Evolutionary conservation across 1,140 invertebrate species (phyloP).

Genomic region (Melanaphis sacchari): DNA sequence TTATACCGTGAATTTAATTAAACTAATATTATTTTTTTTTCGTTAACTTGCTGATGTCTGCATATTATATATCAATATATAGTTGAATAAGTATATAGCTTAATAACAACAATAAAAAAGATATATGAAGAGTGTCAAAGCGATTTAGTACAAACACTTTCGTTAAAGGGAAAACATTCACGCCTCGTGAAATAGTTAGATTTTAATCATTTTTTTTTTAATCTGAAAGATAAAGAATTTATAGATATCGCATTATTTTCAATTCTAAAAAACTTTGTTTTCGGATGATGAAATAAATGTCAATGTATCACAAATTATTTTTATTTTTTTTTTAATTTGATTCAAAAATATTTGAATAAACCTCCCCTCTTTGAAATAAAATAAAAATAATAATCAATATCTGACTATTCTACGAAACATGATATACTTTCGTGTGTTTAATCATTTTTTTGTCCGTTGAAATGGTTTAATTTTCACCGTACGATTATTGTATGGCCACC

Average conservation of each 20-base stretch:
- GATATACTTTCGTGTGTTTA: neutral
- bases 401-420: neutral
- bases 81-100: neutral
- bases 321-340: neutral
- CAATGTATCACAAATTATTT: neutral
- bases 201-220: neutral
- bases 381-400: neutral
- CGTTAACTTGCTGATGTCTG: too few species aligned
- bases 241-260: neutral
- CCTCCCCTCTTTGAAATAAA: neutral
- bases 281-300: neutral
- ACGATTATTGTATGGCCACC: neutral
- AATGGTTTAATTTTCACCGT: neutral
- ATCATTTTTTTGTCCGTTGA: neutral
- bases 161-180: neutral
- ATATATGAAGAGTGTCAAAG: neutral
- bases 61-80: too few species aligned
- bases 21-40: too few species aligned
- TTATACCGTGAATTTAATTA: neutral
- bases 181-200: too few species aligned
- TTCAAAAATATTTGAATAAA: neutral
- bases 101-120: neutral
- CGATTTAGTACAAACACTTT: neutral
- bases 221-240: too few species aligned
- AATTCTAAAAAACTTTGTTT: neutral